Percentiles rank a stretch among this genome's conserved stretches.
phyloP scores from a whole-genome alignment of 2,888 invertebrate genomes.

The Hemicrepidius hirtus region DNA sequence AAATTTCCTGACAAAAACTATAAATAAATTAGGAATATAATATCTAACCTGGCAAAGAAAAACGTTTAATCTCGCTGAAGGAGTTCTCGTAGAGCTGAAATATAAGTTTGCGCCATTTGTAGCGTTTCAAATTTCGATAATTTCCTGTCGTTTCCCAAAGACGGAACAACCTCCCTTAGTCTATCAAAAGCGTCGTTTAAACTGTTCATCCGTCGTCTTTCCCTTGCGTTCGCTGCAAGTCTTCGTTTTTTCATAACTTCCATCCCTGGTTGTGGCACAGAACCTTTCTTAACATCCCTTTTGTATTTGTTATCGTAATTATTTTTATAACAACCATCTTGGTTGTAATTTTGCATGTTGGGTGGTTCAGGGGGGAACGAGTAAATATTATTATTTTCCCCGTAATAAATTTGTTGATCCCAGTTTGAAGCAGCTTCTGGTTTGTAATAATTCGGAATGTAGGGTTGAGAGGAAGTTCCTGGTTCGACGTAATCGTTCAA shows the following conservation, averaged over 20 bases:
- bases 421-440: slow-evolving; percentile 59
- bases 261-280: slow-evolving; percentile 61
- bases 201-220: slow-evolving; percentile 83
- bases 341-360: slow-evolving; percentile 57
- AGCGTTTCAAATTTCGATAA: slow-evolving; percentile 85
- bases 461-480: slow-evolving; percentile 69
- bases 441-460: slow-evolving; percentile 68
- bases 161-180: slow-evolving; percentile 82
- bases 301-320: slow-evolving; percentile 55
- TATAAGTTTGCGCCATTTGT: slow-evolving; percentile 87
- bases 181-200: slow-evolving; percentile 84
- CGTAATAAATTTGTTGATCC: slow-evolving; percentile 64
- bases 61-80: slow-evolving; percentile 70
- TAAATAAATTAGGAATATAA: slow-evolving; percentile 9
- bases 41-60: not conserved
- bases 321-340: slow-evolving; percentile 62
- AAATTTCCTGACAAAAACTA: slow-evolving; percentile 14
- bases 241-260: slow-evolving; percentile 76
- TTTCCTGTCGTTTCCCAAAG: slow-evolving; percentile 81
- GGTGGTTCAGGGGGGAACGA: slow-evolving; percentile 56
- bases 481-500: slow-evolving; percentile 58
- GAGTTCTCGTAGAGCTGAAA: slow-evolving; percentile 80
- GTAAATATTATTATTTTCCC: slow-evolving; percentile 68
- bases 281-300: slow-evolving; percentile 47
- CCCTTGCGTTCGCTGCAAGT: slow-evolving; percentile 84